Base-by-base conservation (phyloP, 35 echinoderm and acorn worm genomes). In the Hemicentrotus pulcherrimus region DNA sequence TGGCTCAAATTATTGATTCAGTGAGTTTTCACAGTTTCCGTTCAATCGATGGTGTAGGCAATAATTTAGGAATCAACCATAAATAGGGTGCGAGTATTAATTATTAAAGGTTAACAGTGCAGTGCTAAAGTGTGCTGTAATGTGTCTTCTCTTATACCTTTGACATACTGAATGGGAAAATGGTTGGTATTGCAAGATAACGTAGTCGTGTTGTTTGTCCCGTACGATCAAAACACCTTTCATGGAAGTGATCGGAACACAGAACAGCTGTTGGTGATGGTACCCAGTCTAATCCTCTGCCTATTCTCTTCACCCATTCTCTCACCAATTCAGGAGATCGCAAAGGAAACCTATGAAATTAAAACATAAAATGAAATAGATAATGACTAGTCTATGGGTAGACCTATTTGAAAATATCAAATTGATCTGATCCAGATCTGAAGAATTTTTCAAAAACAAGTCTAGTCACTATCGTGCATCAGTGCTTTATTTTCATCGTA, bases 191-290 rank as follows among this genome's bases (percentile, higher is more conserved):
- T n/a, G 96, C 93, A 88, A 88, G 31, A 94, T 55, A 4, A 32
- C 47, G 94, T 31, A 96, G 46, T 65, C 78, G 58, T 55, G 78
- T 94, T 7, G 92, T 96, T 78, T 96, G 95, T 32, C 95, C 95
- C 47, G 95, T 94, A 47, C 92, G 91, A 86, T 96, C 92, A 46
- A 96, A 96, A 33, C 93, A 87, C 10, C 32, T 32, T 31, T 86
- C 93, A 31, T 88, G 94, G 50, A 94, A 96, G 48, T 96, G 96
- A 58, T 94, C 96, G 14, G 96, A 94, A 52, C 96, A 96, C 28
- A 78, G 24, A 78, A 78, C 65, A 78, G 22, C 19, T 8, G 19
- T 28, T n/a, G 65, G 18, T 78, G 65, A 78, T 6, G 65, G 65
- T 7, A n/a, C 28, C 65, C 65, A 78, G 28, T n/a, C 65, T 78